A percentile compares a stretch with the other conserved stretches of the same genome.
These are phyloP conservation scores for Panurus biarmicus DNA, from an alignment of 2,113 vertebrate species.

Conservation along the genomic window DNA sequence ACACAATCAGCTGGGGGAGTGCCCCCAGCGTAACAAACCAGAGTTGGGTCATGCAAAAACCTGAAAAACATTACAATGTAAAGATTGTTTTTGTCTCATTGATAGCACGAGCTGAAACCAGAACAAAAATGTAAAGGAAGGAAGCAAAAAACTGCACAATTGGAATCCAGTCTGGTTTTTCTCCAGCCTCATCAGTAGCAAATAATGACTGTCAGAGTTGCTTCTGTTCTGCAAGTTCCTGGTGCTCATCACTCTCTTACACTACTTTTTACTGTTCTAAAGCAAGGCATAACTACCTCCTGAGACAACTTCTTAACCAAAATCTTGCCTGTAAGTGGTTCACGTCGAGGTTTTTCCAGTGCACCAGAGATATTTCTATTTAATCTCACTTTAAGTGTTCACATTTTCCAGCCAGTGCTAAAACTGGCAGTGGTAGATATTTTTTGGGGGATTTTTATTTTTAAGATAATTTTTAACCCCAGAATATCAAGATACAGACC, in stretches of 20 bases:
- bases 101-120: neutral
- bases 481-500: neutral
- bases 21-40: neutral
- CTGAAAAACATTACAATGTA: rapidly evolving
- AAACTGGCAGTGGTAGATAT: neutral
- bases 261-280: neutral
- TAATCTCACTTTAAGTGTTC: neutral
- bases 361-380: neutral
- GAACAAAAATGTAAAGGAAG: neutral
- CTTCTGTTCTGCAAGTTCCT: neutral
- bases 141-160: neutral
- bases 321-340: neutral
- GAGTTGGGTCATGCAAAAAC: neutral
- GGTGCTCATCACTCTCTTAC: neutral
- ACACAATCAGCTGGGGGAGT: neutral
- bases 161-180: neutral
- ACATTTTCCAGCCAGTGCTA: neutral
- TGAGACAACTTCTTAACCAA: neutral
- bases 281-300: neutral
- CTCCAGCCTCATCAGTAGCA: neutral
- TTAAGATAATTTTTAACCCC: neutral
- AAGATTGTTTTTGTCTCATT: neutral
- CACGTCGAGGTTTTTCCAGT: neutral
- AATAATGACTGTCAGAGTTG: neutral
- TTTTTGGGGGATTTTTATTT: neutral